Base-by-base conservation (phyloP, 2,888 invertebrate species). In the Ennomos quercinarius region DNA sequence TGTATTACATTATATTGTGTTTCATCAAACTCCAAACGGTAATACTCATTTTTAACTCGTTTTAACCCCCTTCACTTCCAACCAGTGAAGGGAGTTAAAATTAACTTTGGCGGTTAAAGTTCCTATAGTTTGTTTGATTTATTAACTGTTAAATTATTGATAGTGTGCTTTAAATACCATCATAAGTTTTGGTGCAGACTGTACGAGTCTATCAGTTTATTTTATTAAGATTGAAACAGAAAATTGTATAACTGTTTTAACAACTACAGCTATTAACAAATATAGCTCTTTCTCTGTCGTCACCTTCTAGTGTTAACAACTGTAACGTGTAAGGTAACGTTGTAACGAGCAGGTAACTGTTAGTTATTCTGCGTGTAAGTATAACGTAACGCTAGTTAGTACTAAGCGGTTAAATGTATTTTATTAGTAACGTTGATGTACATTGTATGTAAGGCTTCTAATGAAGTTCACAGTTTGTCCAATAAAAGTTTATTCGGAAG, bases 401-500 rank as follows among this genome's bases (percentile, higher is more conserved):
- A 71, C 69, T 76, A 80, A 76, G 73, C 81, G 80, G 87, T 72
- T 84, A 83, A 80, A 80, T 75, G 76, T 81, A 83, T 78, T 86
- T 53, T 81, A 84, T 66, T 89, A 89, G 87, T 83, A 73, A 80
- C 80, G 83, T 89, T 86, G 83, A 83, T 89, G 89, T 91, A 88
- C 80, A 83, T 80, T 84, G 78, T 83, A 81, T 84, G 78, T 83
- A 81, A 69, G 80, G 83, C 86, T 84, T 83, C 84, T 72, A 69
- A 70, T 73, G 79, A 77, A 78, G 79, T 80, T 80, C 77, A 80
- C 77, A 64, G 81, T 87, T 87, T 89, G 88, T 89, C 91, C 88
- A 91, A 89, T 91, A 91, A 90, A 90, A 83, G 80, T 86, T 89
- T 89, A 89, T 88, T 87, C 89, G 82, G 85, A 89, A 83, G 87